Evolutionary conservation across 2,797 vertebrate genomes (phyloP), one percentile per base, ranked within the genome.

Genomic region (Phalloptychus januarius): DNA sequence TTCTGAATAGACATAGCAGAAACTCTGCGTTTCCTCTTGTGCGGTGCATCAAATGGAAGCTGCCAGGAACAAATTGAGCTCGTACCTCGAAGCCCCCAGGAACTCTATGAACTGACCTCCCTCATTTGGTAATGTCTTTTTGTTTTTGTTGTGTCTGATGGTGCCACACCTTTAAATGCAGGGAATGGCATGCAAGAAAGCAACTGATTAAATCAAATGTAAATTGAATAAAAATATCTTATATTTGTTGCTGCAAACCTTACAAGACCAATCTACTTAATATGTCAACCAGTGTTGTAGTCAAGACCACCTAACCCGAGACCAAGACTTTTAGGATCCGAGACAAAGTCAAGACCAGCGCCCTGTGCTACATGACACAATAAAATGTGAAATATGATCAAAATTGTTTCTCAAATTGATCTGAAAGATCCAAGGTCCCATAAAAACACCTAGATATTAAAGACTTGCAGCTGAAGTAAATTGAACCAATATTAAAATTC

Each of bases 61-160:
- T 99, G 98, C 95, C 98, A 98, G 93, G 98, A 99, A 78, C 98
- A 99, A 95, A 99, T 99, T 86, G 98, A 99, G 85, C 97, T 99
- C 87, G 97, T 99, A 87, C 98, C 98, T 78, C 95, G 98, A 79
- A 99, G 98, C 92, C 98, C 98, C 71, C 98, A 99, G 95, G 98
- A 99, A 91, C 96, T 99, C 58, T 99, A 99, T 86, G 98, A 99
- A 92, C 95, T 99, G 88, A 99, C 98, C 76, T 99, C 98, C 83
- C 97, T 99, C 79, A 99, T 99, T 95, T 99, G 98, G 98, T 99
- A 97, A 91, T 5, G 8, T 75, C 16, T 75, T 12, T 12, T 54
- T 11, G 33, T 65, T 16, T 72, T 56, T 52, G 16, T 71, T 78
- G 25, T 0, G 42, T 36, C 67, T 52, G 3, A 2, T 38, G 12